Conservation (phyloP, 2,888 invertebrate species). For the Drosophila buzzatii region DNA sequence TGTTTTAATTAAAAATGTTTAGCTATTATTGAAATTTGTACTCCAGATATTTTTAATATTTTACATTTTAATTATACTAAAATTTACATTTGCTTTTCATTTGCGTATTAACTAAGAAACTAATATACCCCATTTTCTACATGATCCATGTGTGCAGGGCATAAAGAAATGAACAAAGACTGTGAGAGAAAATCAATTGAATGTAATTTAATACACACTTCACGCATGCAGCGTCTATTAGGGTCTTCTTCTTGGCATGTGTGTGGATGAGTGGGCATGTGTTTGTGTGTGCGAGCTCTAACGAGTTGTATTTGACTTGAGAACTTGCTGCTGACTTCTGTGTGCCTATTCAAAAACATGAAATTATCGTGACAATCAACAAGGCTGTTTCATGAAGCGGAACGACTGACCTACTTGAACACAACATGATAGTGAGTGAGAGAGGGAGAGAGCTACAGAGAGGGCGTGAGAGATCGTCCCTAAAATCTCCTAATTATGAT, state of each 20-base stretch:
- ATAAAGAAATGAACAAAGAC: constrained; percentile 14
- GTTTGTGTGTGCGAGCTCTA: background rate
- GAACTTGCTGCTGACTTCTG: constrained; percentile 26
- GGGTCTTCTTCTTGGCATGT: background rate
- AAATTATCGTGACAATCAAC: constrained; percentile 76
- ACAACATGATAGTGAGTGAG: no score
- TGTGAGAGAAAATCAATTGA: constrained; percentile 19
- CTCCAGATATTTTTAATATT: no score
- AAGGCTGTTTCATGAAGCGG: constrained; percentile 18
- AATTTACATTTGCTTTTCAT: background rate
- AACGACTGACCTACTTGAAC: background rate
- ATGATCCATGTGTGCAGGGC: background rate
- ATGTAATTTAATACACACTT: constrained; percentile 40
- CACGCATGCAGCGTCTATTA: constrained; percentile 29
- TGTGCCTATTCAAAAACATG: constrained; percentile 64
- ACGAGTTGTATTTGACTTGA: constrained; percentile 5
- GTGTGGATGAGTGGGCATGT: background rate
- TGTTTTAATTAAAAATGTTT: no score
- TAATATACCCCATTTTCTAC: background rate
- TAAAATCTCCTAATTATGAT: constrained; percentile 54
- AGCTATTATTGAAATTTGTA: no score
- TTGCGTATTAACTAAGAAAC: background rate
- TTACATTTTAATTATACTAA: no score
- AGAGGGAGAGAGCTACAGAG: background rate
- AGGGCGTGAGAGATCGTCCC: background rate